Evolutionary conservation across 1,140 invertebrate species (phyloP).

Genomic region (Penaeus indicus): DNA sequence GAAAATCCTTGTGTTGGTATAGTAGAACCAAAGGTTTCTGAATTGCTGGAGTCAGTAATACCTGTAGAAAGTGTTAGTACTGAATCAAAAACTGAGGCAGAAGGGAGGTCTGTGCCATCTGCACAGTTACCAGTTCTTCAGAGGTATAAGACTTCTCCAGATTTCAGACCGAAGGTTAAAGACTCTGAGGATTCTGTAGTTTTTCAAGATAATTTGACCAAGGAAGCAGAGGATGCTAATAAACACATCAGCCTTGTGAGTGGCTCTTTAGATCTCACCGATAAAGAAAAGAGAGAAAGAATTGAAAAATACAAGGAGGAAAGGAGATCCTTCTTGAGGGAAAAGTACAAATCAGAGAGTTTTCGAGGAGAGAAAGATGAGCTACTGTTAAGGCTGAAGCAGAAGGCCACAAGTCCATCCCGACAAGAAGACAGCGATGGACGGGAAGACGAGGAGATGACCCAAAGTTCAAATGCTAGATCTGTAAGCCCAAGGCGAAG

Average conservation of each 20-base stretch:
- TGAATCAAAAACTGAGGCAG: slow-evolving; percentile 12
- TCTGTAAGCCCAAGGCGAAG: slow-evolving; percentile 22
- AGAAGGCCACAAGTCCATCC: slow-evolving; percentile 67
- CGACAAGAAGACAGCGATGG: slow-evolving; percentile 49
- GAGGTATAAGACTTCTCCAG: slow-evolving; percentile 55
- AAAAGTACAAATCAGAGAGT: slow-evolving; percentile 88
- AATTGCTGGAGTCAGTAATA: not conserved
- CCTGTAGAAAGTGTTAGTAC: not conserved
- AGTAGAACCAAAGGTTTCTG: not conserved
- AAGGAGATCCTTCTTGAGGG: slow-evolving; percentile 84
- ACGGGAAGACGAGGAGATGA: slow-evolving; percentile 21
- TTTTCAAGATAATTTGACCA: slow-evolving; percentile 26
- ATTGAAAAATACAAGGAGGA: slow-evolving; percentile 95
- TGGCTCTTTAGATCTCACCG: slow-evolving; percentile 35
- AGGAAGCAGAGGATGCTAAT: slow-evolving; percentile 43
- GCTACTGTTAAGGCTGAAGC: slow-evolving; percentile 66
- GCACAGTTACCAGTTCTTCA: slow-evolving; percentile 38
- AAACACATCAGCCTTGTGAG: not conserved
- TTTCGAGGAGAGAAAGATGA: slow-evolving; percentile 78
- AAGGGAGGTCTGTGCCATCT: slow-evolving; percentile 15
- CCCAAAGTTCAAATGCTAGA: slow-evolving; percentile 34
- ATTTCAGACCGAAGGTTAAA: slow-evolving; percentile 45
- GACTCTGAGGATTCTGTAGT: slow-evolving; percentile 4
- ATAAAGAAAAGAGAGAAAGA: slow-evolving; percentile 70
- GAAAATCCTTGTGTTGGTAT: not conserved